phyloP scores from a whole-genome alignment of 2,888 invertebrate genomes.

The Piscicola geometra region DNA sequence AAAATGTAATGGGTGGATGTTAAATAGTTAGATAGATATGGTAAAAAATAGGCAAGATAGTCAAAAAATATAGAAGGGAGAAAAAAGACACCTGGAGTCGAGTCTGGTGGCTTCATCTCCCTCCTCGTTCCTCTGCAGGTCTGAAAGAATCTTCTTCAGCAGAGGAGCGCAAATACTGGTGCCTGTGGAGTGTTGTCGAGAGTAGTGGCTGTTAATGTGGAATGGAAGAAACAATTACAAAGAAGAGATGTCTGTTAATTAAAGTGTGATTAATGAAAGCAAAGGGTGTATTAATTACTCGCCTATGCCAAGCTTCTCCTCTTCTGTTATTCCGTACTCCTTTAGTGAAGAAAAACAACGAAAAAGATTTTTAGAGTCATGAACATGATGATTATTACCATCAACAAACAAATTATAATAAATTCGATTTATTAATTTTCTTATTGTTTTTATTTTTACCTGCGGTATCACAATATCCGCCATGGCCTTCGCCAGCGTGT shows the following conservation, averaged over 20 bases:
- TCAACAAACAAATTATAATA: neutral
- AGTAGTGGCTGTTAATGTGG: too few relatives aligned
- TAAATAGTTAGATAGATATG: too few relatives aligned
- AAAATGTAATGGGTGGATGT: too few relatives aligned
- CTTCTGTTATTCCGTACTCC: constrained; percentile 91
- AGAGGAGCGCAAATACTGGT: constrained; percentile 85
- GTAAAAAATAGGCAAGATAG: too few relatives aligned
- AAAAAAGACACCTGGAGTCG: constrained; percentile 85
- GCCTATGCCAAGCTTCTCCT: constrained; percentile 91
- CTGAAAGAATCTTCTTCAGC: constrained; percentile 87
- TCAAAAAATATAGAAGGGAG: too few relatives aligned
- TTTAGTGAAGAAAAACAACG: constrained; percentile 56
- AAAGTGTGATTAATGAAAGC: neutral
- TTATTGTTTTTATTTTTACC: constrained; percentile 60
- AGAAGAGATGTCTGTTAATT: neutral
- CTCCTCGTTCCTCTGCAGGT: constrained; percentile 76
- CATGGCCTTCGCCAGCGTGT: constrained; percentile 89
- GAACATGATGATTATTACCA: neutral
- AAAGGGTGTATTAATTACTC: constrained; percentile 61
- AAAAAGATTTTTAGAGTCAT: neutral
- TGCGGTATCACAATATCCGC: constrained; percentile 99
- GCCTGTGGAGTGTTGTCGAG: neutral
- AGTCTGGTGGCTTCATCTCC: constrained; percentile 90
- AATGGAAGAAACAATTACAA: too few relatives aligned
- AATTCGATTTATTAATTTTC: neutral